Evolutionary conservation across 2,113 vertebrate genomes (phyloP).

Genomic region (Tylochromis polylepis): DNA sequence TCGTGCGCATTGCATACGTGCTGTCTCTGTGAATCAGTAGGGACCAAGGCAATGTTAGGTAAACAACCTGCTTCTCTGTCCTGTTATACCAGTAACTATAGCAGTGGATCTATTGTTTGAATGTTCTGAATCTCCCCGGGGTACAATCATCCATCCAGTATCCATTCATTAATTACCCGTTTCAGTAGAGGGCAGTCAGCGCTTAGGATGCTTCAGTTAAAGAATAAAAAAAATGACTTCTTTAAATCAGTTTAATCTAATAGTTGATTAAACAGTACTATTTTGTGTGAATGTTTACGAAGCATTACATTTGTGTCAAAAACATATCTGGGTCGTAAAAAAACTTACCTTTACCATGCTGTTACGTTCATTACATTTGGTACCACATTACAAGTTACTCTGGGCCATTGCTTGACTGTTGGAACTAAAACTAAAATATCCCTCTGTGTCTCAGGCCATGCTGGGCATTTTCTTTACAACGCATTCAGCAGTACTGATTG

Average conservation of each 20-base stretch:
- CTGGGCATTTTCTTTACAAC: conserved; percentile 81
- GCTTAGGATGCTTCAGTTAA: background rate
- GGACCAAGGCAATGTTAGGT: background rate
- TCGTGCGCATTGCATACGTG: background rate
- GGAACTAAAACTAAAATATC: no score
- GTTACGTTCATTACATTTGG: background rate
- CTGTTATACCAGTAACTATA: background rate
- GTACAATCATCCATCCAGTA: no score
- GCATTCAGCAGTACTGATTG: conserved; percentile 80
- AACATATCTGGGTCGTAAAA: background rate
- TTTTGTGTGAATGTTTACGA: background rate
- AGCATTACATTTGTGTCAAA: background rate
- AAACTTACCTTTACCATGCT: accelerated
- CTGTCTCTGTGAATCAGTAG: background rate
- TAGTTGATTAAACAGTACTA: accelerated
- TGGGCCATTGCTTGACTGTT: background rate
- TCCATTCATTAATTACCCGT: background rate
- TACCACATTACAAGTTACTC: background rate
- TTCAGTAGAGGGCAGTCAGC: background rate
- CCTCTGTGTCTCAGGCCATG: conserved; percentile 32
- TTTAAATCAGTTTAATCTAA: background rate
- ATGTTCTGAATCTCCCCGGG: background rate
- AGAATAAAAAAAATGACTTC: background rate
- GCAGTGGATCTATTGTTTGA: background rate
- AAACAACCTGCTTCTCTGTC: background rate